Evolutionary conservation across 2,113 vertebrate species (phyloP), one percentile per base, ranked within the genome.

Genomic region (Genyomyrus donnyi): DNA sequence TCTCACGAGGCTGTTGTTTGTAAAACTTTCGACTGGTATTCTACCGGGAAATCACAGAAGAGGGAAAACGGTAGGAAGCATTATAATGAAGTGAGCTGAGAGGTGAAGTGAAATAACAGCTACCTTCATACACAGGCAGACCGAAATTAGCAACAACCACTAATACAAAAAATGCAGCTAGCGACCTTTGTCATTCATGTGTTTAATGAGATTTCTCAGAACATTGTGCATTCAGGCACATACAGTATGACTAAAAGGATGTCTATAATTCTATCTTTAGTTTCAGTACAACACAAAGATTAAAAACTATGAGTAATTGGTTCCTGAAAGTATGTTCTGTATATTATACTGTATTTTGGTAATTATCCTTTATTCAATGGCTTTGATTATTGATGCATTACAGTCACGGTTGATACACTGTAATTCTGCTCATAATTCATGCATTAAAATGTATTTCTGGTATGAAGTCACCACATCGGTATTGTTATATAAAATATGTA

Each of bases 1-100:
- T 92, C 91, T 93, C 91, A 35, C 84, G 90, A 90, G 90, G 88
- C 91, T 85, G 83, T 85, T 84, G 66, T 91, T 91, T 90, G 90
- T 86, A 91, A 91, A 92, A 91, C 92, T 93, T 92, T 90, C 86
- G 87, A 88, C 89, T 90, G 80, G 83, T 91, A 91, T 90, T 92
- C 92, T 92, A 89, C 85, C 35, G 91, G 91, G 91, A 93, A 93
- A 93, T 92, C 89, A 91, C 84, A 88, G 56, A 88, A 87, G n/a
- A 66, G 42, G 83, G 56, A 89, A 56, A 89, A 90, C 88, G 89
- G 89, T 90, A 90, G 90, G 91, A 89, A 91, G 90, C 56, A 80
- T 89, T 90, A 91, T 89, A 93, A 93, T 93, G 91, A 93, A 89
- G 62, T 31, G 62, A 70, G 62, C 88, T 89, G 89, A 89, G 91